Conservation (phyloP, 2,888 invertebrate species). For the Scaptomyza cyrtandrae region DNA sequence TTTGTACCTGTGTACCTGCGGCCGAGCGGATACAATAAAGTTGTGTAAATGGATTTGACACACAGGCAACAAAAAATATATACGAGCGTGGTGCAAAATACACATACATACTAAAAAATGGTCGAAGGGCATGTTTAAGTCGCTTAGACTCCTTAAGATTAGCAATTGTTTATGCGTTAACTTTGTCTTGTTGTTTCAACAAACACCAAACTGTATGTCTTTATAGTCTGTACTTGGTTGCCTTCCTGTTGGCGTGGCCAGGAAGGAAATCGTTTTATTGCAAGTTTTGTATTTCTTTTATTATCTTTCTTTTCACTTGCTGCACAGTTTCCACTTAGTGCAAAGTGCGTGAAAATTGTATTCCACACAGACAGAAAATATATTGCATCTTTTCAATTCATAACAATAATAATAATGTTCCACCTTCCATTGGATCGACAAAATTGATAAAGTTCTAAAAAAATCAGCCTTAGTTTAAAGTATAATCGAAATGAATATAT, state of each 20-base stretch:
- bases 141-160: neutral
- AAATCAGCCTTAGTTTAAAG: neutral
- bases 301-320: neutral
- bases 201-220: conserved; percentile 11
- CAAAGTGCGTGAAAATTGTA: neutral
- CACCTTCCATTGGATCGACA: neutral
- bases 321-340: neutral
- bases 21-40: conserved; percentile 6
- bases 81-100: too few relatives aligned
- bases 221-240: neutral
- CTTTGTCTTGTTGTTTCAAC: conserved; percentile 1
- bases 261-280: conserved; percentile 25
- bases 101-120: too few relatives aligned
- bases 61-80: neutral
- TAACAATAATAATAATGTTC: neutral
- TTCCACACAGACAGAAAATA: neutral
- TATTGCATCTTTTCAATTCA: neutral
- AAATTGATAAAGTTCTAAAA: neutral
- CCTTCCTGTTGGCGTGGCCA: conserved; percentile 25
- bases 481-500: conserved; percentile 5
- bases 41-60: conserved; percentile 10
- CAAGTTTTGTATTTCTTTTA: neutral
- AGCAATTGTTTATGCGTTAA: neutral
- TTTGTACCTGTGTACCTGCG: conserved; percentile 8
- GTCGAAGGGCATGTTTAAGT: neutral